Base-by-base conservation (phyloP, 2,797 vertebrate species). In the Sparus aurata region DNA sequence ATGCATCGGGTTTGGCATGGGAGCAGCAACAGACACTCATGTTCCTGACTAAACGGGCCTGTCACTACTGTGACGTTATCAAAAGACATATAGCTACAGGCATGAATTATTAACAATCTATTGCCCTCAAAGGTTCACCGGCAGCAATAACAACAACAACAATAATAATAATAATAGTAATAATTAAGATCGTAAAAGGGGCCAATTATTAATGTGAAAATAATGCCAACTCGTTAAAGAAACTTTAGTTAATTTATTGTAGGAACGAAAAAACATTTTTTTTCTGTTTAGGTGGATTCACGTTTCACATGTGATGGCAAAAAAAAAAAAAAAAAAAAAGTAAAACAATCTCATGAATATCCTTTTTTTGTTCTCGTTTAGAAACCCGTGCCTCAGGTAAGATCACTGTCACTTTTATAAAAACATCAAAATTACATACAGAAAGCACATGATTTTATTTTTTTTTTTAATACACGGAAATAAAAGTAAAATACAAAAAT, bases 351-450 rank as follows among this genome's bases (percentile, higher is more conserved):
- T 89, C 79, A 90, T 89, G 88, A 84, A 80, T 92, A 85, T 91
- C 90, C 61, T 75, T 89, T 79, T 49, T 64, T 76, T n/a, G 25
- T 25, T 75, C 69, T 53, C 62, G 78, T 83, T 79, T 67, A 86
- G 89, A 94, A 94, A 93, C 88, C 91, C 84, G 90, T 94, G 92
- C 89, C 91, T 92, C 85, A 89, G 90, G 83, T 94, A 91, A 93
- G 93, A 95, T 96, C 93, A 94, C 86, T 96, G 96, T 94, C 96
- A 97, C 95, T 96, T 93, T 95, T 96, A 95, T 91, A 95, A 94
- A 95, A 95, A 95, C 94, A 95, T 91, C 91, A 94, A 96, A 91
- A 94, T 94, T 95, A 96, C 95, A 97, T 94, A 95, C 91, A 94
- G 91, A 94, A 95, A 94, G 74, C 96, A 97, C 95, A 93, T 96